These are phyloP conservation scores for Melanitta fusca DNA, from an alignment of 2,797 vertebrate species.

Conservation along the genomic window DNA sequence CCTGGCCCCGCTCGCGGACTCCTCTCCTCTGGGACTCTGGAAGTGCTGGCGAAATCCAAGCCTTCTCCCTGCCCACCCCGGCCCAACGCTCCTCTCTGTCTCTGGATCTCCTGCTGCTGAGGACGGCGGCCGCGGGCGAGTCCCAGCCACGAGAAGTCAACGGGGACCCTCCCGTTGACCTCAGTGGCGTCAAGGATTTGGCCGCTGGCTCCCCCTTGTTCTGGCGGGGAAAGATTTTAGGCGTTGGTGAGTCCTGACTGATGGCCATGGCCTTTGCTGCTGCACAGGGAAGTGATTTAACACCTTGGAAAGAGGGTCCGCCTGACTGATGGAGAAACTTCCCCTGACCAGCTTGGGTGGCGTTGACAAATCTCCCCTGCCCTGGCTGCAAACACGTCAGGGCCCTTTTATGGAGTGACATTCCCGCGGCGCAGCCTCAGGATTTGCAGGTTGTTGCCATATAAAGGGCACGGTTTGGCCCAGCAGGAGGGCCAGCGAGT, in stretches of 20 bases:
- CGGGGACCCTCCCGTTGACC: neutral
- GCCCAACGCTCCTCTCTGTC: neutral
- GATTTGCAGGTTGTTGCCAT: neutral
- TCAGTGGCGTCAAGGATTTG: neutral
- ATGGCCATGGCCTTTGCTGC: neutral
- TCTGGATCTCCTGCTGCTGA: fast-evolving
- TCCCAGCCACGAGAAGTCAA: fast-evolving
- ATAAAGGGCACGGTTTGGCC: neutral
- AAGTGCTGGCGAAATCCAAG: neutral
- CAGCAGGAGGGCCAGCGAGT: neutral
- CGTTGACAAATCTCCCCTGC: neutral
- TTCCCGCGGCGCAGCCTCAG: neutral
- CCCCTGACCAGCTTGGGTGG: neutral
- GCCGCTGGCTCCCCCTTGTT: fast-evolving
- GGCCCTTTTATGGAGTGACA: neutral
- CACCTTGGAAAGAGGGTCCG: fast-evolving
- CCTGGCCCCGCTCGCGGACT: constrained; percentile 6
- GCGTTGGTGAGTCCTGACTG: neutral
- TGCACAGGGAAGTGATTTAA: neutral
- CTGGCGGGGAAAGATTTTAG: neutral
- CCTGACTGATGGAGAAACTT: neutral
- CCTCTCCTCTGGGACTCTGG: constrained; percentile 21
- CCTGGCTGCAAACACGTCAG: fast-evolving
- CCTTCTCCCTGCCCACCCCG: neutral
- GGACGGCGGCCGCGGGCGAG: fast-evolving